These are phyloP conservation scores for Idaea biselata DNA, from an alignment of 2,888 invertebrate genomes.

Conservation along the genomic window DNA sequence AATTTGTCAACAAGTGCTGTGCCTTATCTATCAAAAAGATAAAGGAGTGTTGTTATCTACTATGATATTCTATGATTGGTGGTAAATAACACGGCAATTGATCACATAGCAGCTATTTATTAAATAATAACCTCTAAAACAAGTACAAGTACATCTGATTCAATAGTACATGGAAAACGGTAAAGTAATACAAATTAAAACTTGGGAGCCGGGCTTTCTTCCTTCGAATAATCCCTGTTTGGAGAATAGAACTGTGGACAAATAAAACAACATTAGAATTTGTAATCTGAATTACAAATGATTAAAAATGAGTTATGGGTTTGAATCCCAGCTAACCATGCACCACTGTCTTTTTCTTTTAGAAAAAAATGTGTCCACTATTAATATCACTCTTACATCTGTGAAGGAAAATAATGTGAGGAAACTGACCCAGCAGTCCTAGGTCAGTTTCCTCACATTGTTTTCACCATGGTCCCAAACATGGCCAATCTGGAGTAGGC, in stretches of 20 bases:
- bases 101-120: slow-evolving; percentile 57
- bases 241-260: slow-evolving; percentile 87
- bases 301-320: no score
- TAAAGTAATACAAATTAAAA: slow-evolving; percentile 65
- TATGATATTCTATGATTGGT: slow-evolving; percentile 14
- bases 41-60: slow-evolving; percentile 14
- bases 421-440: no score
- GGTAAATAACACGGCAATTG: slow-evolving; percentile 23
- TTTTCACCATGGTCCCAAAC: no score
- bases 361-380: no score
- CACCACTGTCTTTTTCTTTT: no score
- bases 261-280: slow-evolving; percentile 19
- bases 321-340: no score
- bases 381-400: no score
- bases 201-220: slow-evolving; percentile 84
- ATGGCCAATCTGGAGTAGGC: no score
- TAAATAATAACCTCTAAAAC: slow-evolving; percentile 53
- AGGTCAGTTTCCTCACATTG: no score
- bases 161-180: slow-evolving; percentile 18
- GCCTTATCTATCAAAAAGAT: neutral
- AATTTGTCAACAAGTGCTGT: no score
- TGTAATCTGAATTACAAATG: neutral
- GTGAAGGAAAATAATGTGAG: no score
- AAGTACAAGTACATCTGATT: slow-evolving; percentile 34
- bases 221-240: slow-evolving; percentile 83